These are phyloP conservation scores for Zelleria hepariella DNA, from an alignment of 2,888 invertebrate genomes.

Conservation along the genomic window DNA sequence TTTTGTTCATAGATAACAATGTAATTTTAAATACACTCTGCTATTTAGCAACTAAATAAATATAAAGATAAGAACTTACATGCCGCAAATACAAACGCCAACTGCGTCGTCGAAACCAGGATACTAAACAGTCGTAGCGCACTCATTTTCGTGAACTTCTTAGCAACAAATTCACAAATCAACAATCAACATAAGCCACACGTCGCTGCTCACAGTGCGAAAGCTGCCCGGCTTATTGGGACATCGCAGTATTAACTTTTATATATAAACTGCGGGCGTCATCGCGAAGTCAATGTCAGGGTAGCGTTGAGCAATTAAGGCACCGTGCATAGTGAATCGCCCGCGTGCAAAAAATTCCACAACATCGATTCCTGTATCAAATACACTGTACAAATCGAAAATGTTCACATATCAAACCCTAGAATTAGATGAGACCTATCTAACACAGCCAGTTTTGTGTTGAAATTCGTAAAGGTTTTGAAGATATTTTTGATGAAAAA, in stretches of 20 bases:
- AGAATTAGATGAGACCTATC: too few species aligned
- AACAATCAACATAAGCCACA: constrained; percentile 3
- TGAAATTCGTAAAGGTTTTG: too few species aligned
- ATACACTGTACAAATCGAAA: too few species aligned
- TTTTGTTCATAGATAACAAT: background rate
- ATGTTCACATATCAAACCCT: too few species aligned
- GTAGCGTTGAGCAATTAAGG: background rate
- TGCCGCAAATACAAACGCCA: constrained; percentile 22
- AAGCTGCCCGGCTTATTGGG: constrained; percentile 26
- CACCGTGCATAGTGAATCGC: too few species aligned
- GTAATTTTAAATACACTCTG: background rate
- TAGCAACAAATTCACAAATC: background rate
- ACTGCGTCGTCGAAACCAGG: constrained; percentile 23
- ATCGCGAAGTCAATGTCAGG: constrained; percentile 22
- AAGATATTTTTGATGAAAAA: too few species aligned
- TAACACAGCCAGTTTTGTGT: too few species aligned
- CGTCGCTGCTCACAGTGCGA: constrained; percentile 15
- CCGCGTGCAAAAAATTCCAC: too few species aligned
- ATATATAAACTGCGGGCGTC: constrained; percentile 27
- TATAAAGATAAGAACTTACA: constrained; percentile 25
- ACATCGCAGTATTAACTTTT: constrained; percentile 16
- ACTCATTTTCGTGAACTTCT: constrained; percentile 23
- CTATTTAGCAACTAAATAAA: background rate
- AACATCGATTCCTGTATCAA: too few species aligned
- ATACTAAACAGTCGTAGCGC: constrained; percentile 18